Conservation (phyloP, 2,797 vertebrate species). For the Nyctalus aviator region DNA sequence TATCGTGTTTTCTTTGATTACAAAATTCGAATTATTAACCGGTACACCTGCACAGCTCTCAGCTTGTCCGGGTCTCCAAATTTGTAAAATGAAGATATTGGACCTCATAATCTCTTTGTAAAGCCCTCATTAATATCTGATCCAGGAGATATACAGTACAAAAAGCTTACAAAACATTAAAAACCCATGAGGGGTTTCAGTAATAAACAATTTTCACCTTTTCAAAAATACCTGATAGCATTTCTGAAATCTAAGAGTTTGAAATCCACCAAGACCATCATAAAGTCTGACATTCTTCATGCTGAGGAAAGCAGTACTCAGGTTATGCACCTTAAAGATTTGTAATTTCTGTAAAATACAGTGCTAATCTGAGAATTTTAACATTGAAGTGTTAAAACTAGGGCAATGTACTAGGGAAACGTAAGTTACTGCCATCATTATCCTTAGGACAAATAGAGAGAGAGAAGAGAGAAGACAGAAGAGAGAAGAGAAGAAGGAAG, state of each 20-base stretch:
- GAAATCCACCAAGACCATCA: conserved; percentile 3
- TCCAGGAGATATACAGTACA: not conserved
- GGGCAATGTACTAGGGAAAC: not conserved
- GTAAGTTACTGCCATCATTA: not conserved
- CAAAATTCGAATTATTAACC: no score
- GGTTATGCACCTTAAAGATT: not conserved
- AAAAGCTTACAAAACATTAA: conserved; percentile 42
- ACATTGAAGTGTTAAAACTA: conserved; percentile 13
- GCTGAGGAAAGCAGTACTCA: not conserved
- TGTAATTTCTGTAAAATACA: not conserved
- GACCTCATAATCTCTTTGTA: not conserved
- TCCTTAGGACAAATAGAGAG: not conserved
- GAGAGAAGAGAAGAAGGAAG: rapidly evolving
- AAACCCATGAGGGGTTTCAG: not conserved
- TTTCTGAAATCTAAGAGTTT: conserved; percentile 54
- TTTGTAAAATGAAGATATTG: conserved; percentile 1
- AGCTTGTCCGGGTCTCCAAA: not conserved
- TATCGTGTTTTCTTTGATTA: no score
- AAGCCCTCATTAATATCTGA: not conserved
- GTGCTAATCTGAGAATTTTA: not conserved
- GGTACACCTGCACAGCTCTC: not conserved
- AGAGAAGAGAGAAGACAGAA: not conserved
- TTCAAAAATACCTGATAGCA: not conserved
- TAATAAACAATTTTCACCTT: conserved; percentile 36
- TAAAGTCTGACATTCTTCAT: conserved; percentile 38